These are phyloP conservation scores for Argya squamiceps DNA, from an alignment of 2,797 vertebrate species.

Conservation along the genomic window DNA sequence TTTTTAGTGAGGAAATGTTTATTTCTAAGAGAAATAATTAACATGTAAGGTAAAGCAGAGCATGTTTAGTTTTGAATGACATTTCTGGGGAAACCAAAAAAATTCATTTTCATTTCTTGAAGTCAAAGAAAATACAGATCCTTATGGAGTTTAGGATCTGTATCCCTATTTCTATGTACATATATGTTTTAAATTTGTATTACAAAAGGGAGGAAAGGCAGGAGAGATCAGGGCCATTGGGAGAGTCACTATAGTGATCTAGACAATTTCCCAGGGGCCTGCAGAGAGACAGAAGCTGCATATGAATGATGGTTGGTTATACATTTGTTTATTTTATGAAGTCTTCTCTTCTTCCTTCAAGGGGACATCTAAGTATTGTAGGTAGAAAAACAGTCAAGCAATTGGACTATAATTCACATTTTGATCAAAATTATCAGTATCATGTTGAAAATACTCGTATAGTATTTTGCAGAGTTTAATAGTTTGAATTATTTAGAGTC, in stretches of 20 bases:
- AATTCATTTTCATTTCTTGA: background rate
- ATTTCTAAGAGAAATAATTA: constrained; percentile 1
- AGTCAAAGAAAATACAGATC: background rate
- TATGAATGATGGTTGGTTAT: background rate
- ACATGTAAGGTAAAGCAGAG: background rate
- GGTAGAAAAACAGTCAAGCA: background rate
- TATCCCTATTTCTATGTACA: background rate
- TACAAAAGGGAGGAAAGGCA: background rate
- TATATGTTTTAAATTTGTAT: background rate
- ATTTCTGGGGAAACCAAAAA: background rate
- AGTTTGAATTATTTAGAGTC: background rate
- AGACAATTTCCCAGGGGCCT: background rate
- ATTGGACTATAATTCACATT: background rate
- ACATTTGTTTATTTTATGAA: background rate
- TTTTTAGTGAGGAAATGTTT: constrained; percentile 1
- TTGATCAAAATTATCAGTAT: background rate
- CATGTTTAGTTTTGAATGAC: background rate
- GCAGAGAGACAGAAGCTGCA: background rate
- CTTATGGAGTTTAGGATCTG: background rate
- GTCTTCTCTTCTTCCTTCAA: background rate
- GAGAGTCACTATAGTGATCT: background rate
- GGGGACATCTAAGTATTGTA: background rate
- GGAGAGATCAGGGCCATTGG: background rate
- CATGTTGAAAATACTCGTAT: background rate
- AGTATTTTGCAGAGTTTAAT: background rate